Conservation (phyloP, 2,888 invertebrate genomes). For the Nephrocerus scutellatus region DNA sequence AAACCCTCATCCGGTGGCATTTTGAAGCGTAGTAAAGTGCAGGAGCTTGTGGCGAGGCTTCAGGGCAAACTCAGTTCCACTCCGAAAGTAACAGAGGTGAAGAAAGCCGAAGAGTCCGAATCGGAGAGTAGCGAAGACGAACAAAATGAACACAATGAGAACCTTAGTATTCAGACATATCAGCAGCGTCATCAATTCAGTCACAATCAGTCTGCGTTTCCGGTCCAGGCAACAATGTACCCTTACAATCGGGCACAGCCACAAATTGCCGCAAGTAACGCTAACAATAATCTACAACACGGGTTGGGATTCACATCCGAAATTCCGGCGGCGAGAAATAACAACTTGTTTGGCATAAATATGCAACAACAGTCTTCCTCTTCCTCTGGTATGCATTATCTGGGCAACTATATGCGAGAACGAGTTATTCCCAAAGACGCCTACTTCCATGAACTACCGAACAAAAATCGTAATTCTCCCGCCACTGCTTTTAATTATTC, state of each 20-base stretch:
- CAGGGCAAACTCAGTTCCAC: conserved; percentile 28
- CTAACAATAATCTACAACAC: too few species aligned
- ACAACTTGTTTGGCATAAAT: too few species aligned
- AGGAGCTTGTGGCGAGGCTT: conserved; percentile 34
- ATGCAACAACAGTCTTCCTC: too few species aligned
- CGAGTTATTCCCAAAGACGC: conserved; percentile 55
- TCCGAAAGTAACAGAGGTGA: not conserved
- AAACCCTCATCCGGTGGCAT: conserved; percentile 30
- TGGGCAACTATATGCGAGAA: conserved; percentile 14
- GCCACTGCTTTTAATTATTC: too few species aligned
- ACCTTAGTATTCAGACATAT: too few species aligned
- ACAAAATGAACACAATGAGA: conserved; percentile 26
- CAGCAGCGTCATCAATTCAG: too few species aligned
- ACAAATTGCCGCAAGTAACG: not conserved
- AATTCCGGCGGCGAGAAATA: too few species aligned
- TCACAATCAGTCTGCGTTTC: too few species aligned
- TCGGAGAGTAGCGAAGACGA: conserved; percentile 57
- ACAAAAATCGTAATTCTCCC: conserved; percentile 35
- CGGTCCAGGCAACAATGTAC: not conserved
- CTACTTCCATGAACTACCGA: conserved; percentile 56
- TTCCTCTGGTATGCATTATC: too few species aligned
- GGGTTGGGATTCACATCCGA: too few species aligned
- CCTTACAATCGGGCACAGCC: not conserved
- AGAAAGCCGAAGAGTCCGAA: conserved; percentile 26
- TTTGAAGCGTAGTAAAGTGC: conserved; percentile 31